Evolutionary conservation across 2,113 vertebrate genomes (phyloP), one percentile per base, ranked within the genome.

Genomic region (Corvus hawaiiensis): DNA sequence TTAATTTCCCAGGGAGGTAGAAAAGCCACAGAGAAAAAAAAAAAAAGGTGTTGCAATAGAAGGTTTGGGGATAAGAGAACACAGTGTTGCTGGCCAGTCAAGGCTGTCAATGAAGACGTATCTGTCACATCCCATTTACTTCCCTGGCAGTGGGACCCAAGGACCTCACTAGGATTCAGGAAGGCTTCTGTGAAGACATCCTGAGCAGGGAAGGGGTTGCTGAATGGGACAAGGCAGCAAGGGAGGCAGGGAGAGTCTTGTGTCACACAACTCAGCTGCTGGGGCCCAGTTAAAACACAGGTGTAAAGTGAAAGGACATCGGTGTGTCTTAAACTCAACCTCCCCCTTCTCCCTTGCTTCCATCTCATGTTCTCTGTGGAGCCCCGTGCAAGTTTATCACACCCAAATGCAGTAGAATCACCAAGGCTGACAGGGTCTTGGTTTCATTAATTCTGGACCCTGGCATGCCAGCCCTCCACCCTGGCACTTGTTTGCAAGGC

Each of bases 371-470:
- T 49, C 46, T 90, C 59, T 39, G 54, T 35, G 18, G 33, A 79
- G 41, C 73, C 44, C 67, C 51, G 8, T 13, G 44, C 27, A 72
- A 80, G 51, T 93, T 93, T 81, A 59, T 83, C 69, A 33, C 48
- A 52, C 79, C 55, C 76, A 63, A 82, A 79, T n/a, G 52, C 62
- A 82, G 62, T 24, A 41, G 59, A 85, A 71, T 79, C 79, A 54
- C 43, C 5, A 56, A 41, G 75, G 66, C 39, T 78, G 61, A 41
- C 39, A 48, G 35, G 71, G 37, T 58, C 73, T 64, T 82, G 28
- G 35, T 87, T 90, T 95, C 86, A 51, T 94, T 95, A 90, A 73
- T 86, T 92, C 83, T 54, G 48, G 62, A 46, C 56, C 82, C 52
- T 49, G 43, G 18, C 61, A 33, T 72, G 73, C 46, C 90, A 84